Percentiles rank a stretch among this genome's conserved stretches.
These are phyloP conservation scores for Scopus umbretta DNA, from an alignment of 2,113 vertebrate species.

Conservation along the genomic window DNA sequence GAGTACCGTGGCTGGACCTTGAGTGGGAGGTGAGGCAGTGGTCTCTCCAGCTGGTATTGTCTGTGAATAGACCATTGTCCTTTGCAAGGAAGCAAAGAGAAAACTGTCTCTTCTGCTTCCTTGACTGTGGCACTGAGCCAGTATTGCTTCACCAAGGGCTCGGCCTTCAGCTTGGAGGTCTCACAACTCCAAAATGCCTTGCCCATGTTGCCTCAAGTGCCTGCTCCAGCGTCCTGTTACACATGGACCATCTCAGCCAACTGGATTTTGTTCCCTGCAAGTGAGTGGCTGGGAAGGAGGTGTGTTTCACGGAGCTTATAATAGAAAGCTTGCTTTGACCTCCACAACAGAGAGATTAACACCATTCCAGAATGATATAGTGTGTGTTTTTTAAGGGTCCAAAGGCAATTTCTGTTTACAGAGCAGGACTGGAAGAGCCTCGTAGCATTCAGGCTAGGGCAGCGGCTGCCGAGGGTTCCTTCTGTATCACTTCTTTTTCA, in stretches of 20 bases:
- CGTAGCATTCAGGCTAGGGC: not conserved
- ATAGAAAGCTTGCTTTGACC: constrained; percentile 45
- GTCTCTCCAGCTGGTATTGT: not conserved
- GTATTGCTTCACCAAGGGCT: not conserved
- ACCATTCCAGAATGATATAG: constrained; percentile 1
- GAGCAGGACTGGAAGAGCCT: not conserved
- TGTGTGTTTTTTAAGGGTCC: not conserved
- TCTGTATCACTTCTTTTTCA: not conserved
- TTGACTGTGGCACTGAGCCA: not conserved
- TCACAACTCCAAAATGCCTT: not conserved
- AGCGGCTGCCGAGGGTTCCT: not conserved
- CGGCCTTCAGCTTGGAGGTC: not conserved
- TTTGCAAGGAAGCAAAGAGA: constrained; percentile 6
- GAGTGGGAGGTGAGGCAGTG: not conserved
- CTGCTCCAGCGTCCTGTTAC: not conserved
- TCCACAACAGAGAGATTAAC: not conserved
- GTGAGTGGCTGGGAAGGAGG: constrained; percentile 17
- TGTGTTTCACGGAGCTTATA: constrained; percentile 30
- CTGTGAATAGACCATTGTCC: not conserved
- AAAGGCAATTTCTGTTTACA: constrained; percentile 37
- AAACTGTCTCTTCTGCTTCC: not conserved
- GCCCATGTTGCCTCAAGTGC: not conserved
- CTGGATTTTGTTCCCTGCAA: constrained; percentile 5
- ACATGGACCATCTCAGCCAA: not conserved
- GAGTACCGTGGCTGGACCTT: not conserved